Base-by-base conservation (phyloP, 1,140 invertebrate genomes). In the Orchesella cincta region DNA sequence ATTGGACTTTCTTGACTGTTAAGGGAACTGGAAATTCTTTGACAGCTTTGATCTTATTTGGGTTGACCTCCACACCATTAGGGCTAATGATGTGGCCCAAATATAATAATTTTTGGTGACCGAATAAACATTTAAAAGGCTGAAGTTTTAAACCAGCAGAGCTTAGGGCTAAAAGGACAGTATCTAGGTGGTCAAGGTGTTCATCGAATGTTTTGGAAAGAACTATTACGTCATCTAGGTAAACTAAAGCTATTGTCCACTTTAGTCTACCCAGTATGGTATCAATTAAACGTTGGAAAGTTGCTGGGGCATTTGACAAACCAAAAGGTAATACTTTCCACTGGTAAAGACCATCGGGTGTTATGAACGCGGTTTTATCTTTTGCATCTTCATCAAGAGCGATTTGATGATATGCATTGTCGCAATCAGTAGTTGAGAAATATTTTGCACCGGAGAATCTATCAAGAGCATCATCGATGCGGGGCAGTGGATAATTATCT, bases 361-460 rank as follows among this genome's bases (percentile, higher is more conserved):
- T 84, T 1, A 77, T 83, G 54, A 87, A 87, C n/a, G 86, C 86
- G 3, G 87, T 88, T 83, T 88, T 88, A 28, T 82, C 71, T 29
- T 82, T 83, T 74, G 85, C 84, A 3, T 82, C 73, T 46, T 79
- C 70, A 0, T 84, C 76, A 26, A 89, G 80, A 57, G 83, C 81
- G 8, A 89, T 83, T 79, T 90, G 88, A 79, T 86, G 87, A 79
- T 86, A 89, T 8, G 88, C 88, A 36, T 79, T 82, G 1, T 82
- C 82, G 1, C 87, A 75, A 83, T 89, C 86, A 20, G 88, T 64
- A 1, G 84, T 84, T 2, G 84, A 81, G 76, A 88, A 88, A 73
- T 83, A 86, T 23, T 79, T 79, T 5, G 81, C 39, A 3, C 81
- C 83, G 14, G 83, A 82, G 67, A 88, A 78, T 78, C 84, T 84